phyloP scores from a whole-genome alignment of 1,140 invertebrate genomes.

The Sycobia sp. region DNA sequence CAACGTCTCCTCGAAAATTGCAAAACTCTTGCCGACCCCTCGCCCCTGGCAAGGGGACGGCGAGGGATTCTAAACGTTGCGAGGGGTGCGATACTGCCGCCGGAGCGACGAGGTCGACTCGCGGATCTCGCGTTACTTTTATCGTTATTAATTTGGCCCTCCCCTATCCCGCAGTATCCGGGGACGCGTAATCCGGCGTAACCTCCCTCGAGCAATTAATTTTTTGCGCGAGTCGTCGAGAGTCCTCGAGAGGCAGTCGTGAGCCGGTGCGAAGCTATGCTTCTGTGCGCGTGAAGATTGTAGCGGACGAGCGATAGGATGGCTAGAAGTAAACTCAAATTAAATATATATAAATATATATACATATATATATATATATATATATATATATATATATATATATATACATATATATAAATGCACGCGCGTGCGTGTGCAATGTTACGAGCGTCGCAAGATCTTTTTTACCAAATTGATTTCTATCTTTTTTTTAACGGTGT shows the following conservation, averaged over 20 bases:
- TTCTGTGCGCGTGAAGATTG: too few relatives aligned
- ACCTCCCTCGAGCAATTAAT: conserved; percentile 29
- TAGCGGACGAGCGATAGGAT: too few relatives aligned
- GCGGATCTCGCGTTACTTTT: neutral
- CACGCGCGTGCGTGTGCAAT: too few relatives aligned
- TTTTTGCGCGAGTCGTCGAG: conserved; percentile 19
- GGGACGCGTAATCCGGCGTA: conserved; percentile 23
- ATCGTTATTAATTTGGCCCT: neutral
- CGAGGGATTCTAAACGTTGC: conserved; percentile 10
- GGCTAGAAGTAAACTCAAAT: too few relatives aligned
- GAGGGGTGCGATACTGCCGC: conserved; percentile 9
- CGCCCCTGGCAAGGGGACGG: conserved; percentile 20
- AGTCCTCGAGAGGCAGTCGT: conserved; percentile 28
- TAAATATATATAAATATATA: too few relatives aligned
- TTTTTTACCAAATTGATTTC: too few relatives aligned
- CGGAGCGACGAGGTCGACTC: neutral
- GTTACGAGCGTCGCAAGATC: too few relatives aligned
- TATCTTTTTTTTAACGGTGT: too few relatives aligned
- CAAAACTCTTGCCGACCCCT: conserved; percentile 25
- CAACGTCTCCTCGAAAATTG: conserved; percentile 38
- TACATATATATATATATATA: too few relatives aligned
- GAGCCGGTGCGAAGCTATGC: too few relatives aligned
- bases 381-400: too few relatives aligned
- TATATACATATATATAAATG: too few relatives aligned
- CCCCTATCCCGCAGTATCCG: conserved; percentile 6